A percentile compares a stretch with the other conserved stretches of the same genome.
Evolutionary conservation across 2,113 vertebrate species (phyloP).

Genomic region (Pyxicephalus adspersus): DNA sequence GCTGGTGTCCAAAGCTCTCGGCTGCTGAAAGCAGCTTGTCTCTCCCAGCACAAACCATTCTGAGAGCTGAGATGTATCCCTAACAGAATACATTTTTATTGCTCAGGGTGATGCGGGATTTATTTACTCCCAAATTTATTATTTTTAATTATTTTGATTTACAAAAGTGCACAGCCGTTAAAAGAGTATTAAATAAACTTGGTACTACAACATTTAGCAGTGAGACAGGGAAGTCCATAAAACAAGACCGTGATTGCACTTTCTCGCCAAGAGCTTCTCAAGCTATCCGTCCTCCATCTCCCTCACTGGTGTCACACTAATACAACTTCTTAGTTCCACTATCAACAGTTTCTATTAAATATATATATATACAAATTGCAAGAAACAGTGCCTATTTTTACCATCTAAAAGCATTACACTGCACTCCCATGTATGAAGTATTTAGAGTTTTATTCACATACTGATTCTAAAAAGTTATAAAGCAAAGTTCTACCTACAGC

Average conservation of each 20-base stretch:
- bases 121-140: slow-evolving; percentile 81
- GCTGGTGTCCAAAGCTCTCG: slow-evolving; percentile 51
- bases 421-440: too few relatives aligned
- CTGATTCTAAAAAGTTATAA: too few relatives aligned
- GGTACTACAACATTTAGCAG: slow-evolving; percentile 75
- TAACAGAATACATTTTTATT: slow-evolving; percentile 38
- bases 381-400: too few relatives aligned
- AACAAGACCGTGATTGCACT: slow-evolving; percentile 59
- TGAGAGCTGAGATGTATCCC: slow-evolving; percentile 21
- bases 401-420: too few relatives aligned
- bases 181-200: slow-evolving; percentile 83
- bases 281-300: neutral
- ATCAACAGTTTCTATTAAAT: too few relatives aligned
- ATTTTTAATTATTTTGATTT: slow-evolving; percentile 91
- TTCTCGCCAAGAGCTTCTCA: slow-evolving; percentile 3
- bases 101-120: slow-evolving; percentile 40
- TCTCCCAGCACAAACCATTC: slow-evolving; percentile 1
- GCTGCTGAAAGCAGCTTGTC: slow-evolving; percentile 41
- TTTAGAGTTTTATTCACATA: too few relatives aligned
- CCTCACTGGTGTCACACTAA: neutral
- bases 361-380: too few relatives aligned
- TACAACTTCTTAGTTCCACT: too few relatives aligned
- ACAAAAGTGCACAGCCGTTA: slow-evolving; percentile 79
- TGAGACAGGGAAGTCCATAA: slow-evolving; percentile 77
- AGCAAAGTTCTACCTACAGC: too few relatives aligned